Evolutionary conservation across 2,888 invertebrate genomes (phyloP).

Genomic region (Athrips mouffetella): DNA sequence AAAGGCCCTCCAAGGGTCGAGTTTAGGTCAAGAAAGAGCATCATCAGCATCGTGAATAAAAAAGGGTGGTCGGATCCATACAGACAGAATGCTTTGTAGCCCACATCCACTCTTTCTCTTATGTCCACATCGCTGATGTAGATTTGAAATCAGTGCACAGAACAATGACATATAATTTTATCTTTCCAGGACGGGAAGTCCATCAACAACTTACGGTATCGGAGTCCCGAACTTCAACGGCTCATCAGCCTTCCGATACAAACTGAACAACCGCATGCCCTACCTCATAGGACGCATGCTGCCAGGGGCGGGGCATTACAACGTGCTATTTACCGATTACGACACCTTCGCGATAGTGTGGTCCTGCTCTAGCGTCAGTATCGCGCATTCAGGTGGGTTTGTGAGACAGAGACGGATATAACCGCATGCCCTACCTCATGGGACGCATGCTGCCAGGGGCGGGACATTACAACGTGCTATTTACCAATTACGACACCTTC

Average conservation of each 20-base stretch:
- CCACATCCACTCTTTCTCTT: too few relatives aligned
- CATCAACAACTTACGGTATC: constrained; percentile 79
- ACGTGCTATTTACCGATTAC: constrained; percentile 85
- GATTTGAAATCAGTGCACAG: neutral
- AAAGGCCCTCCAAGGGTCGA: neutral
- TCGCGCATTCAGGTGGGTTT: constrained; percentile 78
- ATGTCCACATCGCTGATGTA: neutral
- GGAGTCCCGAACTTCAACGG: constrained; percentile 79
- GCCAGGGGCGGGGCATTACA: constrained; percentile 85
- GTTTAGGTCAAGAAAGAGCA: neutral
- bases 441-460: constrained; percentile 84
- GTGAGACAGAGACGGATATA: too few relatives aligned
- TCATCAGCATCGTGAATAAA: too few relatives aligned
- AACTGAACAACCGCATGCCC: constrained; percentile 80
- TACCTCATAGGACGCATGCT: constrained; percentile 81
- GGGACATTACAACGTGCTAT: constrained; percentile 83
- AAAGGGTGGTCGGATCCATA: too few relatives aligned
- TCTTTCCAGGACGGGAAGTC: constrained; percentile 77
- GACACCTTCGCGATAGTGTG: constrained; percentile 84
- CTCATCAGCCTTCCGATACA: constrained; percentile 79
- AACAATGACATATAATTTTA: neutral
- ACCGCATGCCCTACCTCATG: constrained; percentile 81
- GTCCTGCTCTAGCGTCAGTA: constrained; percentile 83
- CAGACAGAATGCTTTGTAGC: too few relatives aligned
- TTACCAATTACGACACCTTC: constrained; percentile 85